Evolutionary conservation across 2,888 invertebrate species (phyloP), one percentile per base, ranked within the genome.

Genomic region (Leptopilina syphax): DNA sequence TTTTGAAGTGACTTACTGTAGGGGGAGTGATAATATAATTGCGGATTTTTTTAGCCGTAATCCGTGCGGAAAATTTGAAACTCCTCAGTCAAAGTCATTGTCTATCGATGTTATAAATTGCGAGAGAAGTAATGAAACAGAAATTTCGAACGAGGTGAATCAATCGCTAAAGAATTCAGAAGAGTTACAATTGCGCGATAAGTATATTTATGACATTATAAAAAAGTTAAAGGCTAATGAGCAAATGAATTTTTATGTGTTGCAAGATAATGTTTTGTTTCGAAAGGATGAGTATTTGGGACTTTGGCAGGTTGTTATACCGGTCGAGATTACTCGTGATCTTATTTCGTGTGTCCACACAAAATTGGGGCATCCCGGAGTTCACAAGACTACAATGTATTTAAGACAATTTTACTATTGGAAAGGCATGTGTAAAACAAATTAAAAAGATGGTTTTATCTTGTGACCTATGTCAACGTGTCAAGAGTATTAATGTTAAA

Each of bases 1-100:
- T 70, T 88, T 85, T 66, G 68, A 18, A 0, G 63, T 89, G 0
- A 80, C 81, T 24, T 80, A 89, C 77, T 83, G 86, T 78, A 79
- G 68, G 7, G 88, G 88, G 0, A 63, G 12, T 0, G 85, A 88
- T 0, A 88, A 88, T 47, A 10, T 47, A 47, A 10, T 47, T 47
- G 47, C 47, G 8, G 47, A 47, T 47, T 47, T 47, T 47, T 47
- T 47, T 10, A 47, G 47, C 47, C 47, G 10, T 47, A 47, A 47
- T 47, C 47, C 47, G 47, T 47, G 47, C 47, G 8, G 47, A 7
- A 47, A 47, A 47, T 47, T 47, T 7, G 47, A 47, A 47, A 47
- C 47, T 1, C 10, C 47, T 10, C 47, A 47, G 47, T 47, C 47
- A 47, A 47, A 47, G 10, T 47, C 47, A 10, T 47, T 47, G 47